Evolutionary conservation across 2,113 vertebrate species (phyloP).

Genomic region (Isichthys henryi): DNA sequence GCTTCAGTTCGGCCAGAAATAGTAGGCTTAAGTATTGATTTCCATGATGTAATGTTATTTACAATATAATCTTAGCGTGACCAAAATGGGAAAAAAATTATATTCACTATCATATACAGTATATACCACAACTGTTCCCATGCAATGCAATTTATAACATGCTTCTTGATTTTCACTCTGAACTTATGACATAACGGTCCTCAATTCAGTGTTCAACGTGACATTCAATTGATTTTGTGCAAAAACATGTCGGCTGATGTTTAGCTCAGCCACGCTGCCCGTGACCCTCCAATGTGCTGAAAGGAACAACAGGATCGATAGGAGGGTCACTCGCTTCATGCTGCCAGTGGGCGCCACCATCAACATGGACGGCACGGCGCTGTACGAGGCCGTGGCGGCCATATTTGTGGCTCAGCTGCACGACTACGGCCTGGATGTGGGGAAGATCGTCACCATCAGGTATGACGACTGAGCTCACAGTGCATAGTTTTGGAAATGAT

Average conservation of each 20-base stretch:
- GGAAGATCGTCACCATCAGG: slow-evolving; percentile 71
- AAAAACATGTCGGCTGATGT: not conserved
- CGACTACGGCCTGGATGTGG: slow-evolving; percentile 56
- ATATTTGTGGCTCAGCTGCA: slow-evolving; percentile 75
- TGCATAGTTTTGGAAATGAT: not conserved
- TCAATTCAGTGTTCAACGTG: not conserved
- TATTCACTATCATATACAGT: not conserved
- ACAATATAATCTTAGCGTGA: not conserved
- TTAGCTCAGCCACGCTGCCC: slow-evolving; percentile 72
- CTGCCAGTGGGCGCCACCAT: slow-evolving; percentile 74
- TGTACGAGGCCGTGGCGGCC: slow-evolving; percentile 75
- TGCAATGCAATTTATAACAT: not conserved
- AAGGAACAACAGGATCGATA: slow-evolving; percentile 67
- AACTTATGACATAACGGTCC: not conserved
- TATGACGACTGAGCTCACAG: slow-evolving; percentile 29
- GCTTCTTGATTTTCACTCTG: not conserved
- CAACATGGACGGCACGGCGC: slow-evolving; percentile 76
- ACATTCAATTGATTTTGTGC: not conserved
- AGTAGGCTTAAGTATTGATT: not conserved
- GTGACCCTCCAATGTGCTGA: slow-evolving; percentile 73
- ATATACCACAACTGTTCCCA: not conserved
- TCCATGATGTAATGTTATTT: not conserved
- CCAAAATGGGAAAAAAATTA: not conserved
- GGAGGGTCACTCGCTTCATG: slow-evolving; percentile 73
- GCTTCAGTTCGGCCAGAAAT: not conserved